Conservation (phyloP, 2,888 invertebrate species). For the Mythimna vitellina region DNA sequence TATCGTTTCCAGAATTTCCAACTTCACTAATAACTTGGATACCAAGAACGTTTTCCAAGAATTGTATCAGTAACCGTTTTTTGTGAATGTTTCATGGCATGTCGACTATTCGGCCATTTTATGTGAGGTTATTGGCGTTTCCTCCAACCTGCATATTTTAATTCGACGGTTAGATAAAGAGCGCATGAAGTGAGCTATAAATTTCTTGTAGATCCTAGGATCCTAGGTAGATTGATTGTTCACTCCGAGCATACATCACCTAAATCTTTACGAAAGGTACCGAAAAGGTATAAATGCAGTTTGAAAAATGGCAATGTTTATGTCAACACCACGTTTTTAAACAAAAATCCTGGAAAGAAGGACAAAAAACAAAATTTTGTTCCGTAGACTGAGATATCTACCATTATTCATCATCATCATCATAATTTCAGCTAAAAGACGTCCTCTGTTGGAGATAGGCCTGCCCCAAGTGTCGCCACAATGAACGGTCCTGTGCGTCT, state of each 20-base stretch:
- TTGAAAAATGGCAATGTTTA: background rate
- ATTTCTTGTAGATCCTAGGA: background rate
- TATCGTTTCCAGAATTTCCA: constrained; percentile 11
- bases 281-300: background rate
- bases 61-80: constrained; percentile 5
- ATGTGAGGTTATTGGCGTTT: constrained; percentile 11
- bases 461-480: too few species aligned
- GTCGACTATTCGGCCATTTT: constrained; percentile 6
- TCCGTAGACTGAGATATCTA: too few species aligned
- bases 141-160: constrained; percentile 1
- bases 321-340: too few species aligned
- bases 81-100: constrained; percentile 22
- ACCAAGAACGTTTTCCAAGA: background rate
- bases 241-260: background rate
- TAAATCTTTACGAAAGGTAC: too few species aligned
- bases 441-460: too few species aligned
- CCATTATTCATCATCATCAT: too few species aligned
- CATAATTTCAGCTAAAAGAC: too few species aligned
- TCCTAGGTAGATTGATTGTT: background rate
- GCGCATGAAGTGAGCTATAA: background rate
- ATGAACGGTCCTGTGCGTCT: too few species aligned
- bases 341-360: too few species aligned
- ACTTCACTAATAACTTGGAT: constrained; percentile 15
- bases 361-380: too few species aligned
- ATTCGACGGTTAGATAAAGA: background rate